Conservation (phyloP, 2,113 vertebrate genomes). For the Arizona elegans region DNA sequence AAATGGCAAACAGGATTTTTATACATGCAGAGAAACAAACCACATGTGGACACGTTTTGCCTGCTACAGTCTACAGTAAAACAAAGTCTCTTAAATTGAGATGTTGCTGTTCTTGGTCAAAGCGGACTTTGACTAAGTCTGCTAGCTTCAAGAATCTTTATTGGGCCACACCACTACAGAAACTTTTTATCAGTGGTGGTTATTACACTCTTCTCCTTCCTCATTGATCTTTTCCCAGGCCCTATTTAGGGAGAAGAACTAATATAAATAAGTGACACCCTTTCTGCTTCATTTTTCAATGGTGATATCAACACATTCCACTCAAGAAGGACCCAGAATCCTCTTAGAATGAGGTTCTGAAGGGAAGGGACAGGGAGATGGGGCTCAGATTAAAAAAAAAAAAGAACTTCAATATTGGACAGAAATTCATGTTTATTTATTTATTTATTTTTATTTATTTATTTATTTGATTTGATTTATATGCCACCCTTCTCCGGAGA, state of each 20-base stretch:
- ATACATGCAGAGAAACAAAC: neutral
- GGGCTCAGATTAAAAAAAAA: neutral
- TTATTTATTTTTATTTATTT: too few relatives aligned
- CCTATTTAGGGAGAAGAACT: neutral
- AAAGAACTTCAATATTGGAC: neutral
- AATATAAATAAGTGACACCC: neutral
- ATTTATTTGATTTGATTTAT: too few relatives aligned
- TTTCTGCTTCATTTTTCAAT: neutral
- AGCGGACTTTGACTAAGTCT: neutral
- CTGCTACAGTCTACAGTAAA: neutral
- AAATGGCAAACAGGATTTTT: neutral
- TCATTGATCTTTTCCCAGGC: neutral
- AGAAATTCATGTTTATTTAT: neutral
- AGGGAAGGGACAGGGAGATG: neutral
- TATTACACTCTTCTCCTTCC: neutral
- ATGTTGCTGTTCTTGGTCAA: neutral
- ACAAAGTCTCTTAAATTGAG: neutral
- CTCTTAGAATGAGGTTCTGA: neutral
- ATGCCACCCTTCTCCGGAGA: too few relatives aligned
- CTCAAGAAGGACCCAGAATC: neutral
- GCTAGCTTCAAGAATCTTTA: constrained; percentile 30
- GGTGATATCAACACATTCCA: neutral
- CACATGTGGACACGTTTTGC: neutral
- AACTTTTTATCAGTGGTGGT: neutral
- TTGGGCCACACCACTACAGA: constrained; percentile 41